phyloP scores from a whole-genome alignment of 2,888 invertebrate species.

The Zootermopsis nevadensis region DNA sequence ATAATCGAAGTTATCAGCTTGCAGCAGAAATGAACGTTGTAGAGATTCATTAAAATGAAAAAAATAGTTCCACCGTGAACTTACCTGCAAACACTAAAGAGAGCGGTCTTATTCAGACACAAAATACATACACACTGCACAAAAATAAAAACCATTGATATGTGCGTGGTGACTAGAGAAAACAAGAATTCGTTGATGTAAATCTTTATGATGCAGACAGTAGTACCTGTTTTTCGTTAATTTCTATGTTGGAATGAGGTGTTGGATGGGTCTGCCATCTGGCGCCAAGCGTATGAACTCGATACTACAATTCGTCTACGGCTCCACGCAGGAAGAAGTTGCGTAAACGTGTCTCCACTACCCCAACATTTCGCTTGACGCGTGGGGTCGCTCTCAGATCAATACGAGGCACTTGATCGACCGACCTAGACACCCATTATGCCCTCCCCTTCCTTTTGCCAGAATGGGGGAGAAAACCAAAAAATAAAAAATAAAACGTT shows the following conservation, averaged over 20 bases:
- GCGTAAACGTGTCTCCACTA: slow-evolving; percentile 27
- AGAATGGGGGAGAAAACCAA: neutral
- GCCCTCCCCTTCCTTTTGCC: neutral
- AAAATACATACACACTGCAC: no score
- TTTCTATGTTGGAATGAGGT: neutral
- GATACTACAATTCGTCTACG: neutral
- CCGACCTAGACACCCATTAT: slow-evolving; percentile 22
- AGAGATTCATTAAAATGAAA: no score
- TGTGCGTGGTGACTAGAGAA: no score
- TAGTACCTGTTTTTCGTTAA: no score
- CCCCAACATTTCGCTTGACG: slow-evolving; percentile 40
- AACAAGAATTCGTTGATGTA: no score
- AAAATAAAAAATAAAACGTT: slow-evolving; percentile 14
- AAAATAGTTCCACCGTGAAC: no score
- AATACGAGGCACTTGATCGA: slow-evolving; percentile 42
- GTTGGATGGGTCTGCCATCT: slow-evolving; percentile 29
- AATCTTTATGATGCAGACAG: no score
- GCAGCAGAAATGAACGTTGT: no score
- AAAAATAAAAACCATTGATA: no score
- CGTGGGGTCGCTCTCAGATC: slow-evolving; percentile 41
- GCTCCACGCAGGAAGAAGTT: neutral
- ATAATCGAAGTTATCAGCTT: no score
- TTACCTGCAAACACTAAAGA: no score
- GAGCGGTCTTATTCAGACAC: no score
- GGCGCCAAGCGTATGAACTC: slow-evolving; percentile 10